Evolutionary conservation across 2,797 vertebrate species (phyloP).

Genomic region (Novumbra hubbsi): DNA sequence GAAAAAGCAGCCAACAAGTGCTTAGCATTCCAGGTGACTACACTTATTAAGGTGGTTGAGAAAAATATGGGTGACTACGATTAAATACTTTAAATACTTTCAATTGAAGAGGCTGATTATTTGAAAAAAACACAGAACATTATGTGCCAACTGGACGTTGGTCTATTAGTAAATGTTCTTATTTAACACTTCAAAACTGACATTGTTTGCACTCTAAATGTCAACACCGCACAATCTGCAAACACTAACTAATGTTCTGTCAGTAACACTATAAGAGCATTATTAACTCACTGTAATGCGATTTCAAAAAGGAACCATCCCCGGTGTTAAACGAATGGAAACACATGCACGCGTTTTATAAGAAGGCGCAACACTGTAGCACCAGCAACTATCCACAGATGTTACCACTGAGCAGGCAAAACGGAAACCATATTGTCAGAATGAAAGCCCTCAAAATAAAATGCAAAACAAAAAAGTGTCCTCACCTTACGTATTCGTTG

Average conservation of each 20-base stretch:
- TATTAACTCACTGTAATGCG: neutral
- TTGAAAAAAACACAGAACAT: neutral
- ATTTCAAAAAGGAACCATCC: neutral
- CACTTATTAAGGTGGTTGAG: no score
- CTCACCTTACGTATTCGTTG: conserved; percentile 55
- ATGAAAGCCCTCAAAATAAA: neutral
- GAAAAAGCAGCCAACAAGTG: no score
- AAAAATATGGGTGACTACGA: no score
- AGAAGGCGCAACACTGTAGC: conserved; percentile 47
- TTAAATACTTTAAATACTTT: no score
- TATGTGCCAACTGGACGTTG: no score
- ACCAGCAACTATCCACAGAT: conserved; percentile 51
- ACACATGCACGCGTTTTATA: conserved; percentile 51
- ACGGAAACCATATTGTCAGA: neutral
- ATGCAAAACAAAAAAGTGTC: conserved; percentile 16
- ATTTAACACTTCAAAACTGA: neutral
- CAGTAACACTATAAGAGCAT: neutral
- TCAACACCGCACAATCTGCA: neutral
- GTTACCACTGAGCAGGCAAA: neutral
- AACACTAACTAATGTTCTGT: neutral
- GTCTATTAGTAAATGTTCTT: neutral
- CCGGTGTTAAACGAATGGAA: neutral
- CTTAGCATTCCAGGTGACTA: no score
- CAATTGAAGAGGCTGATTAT: neutral
- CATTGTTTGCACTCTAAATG: neutral